Base-by-base conservation (phyloP, 2,888 invertebrate species). In the Plutella xylostella region DNA sequence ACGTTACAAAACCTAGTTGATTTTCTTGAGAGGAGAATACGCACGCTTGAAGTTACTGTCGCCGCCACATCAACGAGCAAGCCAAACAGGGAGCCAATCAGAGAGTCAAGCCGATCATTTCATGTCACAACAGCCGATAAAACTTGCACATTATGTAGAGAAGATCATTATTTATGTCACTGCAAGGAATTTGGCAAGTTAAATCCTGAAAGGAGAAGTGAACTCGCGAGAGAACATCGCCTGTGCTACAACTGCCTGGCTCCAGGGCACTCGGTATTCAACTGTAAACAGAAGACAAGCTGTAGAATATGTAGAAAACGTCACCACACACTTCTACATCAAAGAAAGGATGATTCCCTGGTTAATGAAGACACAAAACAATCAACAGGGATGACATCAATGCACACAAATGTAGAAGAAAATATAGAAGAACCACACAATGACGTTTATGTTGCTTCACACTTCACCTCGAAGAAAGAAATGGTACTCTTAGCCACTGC, bases 141-240 rank as follows among this genome's bases (percentile, higher is more conserved):
- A 21, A 43, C 14, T 35, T 43, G 44, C 34, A 37, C 37, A 7
- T 28, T 44, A 31, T 44, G 44, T 30, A 44, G 30, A 6, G 38
- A 28, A 2, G 28, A 44, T 30, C 44, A 44, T 17, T 37, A 35
- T 28, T 12, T 44, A 6, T 22, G 35, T 31, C 31, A 44, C n/a
- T 44, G 44, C 31, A 44, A 44, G 19, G 21, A 44, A n/a, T 44
- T 44, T 38, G 28, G 28, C 17, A 41, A 41, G 17, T 18, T 41
- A 18, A 17, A 15, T 17, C 30, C 41, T 19, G 17, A 25, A 15
- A 28, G 19, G 12, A 41, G 41, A 41, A 18, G 19, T 14, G 31
- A 41, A 3, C 30, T 28, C 11, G 41, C 20, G 1, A 17, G 28
- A 9, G 28, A 30, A 12, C 14, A 41, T 11, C 25, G 19, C 12